A percentile compares a stretch with the other conserved stretches of the same genome.
phyloP scores from a whole-genome alignment of 2,113 vertebrate genomes.

The Symphodus melops region DNA sequence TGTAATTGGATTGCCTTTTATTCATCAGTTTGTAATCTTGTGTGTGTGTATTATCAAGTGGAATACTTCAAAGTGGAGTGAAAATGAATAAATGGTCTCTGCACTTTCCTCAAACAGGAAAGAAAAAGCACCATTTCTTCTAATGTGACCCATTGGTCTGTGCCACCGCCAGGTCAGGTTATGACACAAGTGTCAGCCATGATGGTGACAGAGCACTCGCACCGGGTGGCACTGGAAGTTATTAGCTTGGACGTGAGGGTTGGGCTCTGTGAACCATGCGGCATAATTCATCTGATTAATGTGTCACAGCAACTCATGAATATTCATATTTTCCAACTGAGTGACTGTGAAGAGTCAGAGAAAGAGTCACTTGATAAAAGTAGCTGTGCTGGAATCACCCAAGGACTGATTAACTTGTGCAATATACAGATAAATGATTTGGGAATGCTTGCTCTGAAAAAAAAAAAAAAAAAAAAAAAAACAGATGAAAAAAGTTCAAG shows the following conservation, averaged over 20 bases:
- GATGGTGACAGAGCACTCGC: slow-evolving; percentile 51
- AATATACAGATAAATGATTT: slow-evolving; percentile 1
- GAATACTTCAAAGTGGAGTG: slow-evolving; percentile 3
- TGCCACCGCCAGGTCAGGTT: slow-evolving; percentile 39
- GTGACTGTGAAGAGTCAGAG: slow-evolving; percentile 40
- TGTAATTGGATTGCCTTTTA: neutral
- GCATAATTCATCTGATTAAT: slow-evolving; percentile 75
- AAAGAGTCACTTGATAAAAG: slow-evolving; percentile 43
- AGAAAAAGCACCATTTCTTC: slow-evolving; percentile 21
- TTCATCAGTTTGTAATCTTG: neutral
- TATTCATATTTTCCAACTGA: slow-evolving; percentile 72
- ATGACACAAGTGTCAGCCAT: slow-evolving; percentile 48
- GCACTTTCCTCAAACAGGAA: slow-evolving; percentile 14
- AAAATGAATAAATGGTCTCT: slow-evolving; percentile 10
- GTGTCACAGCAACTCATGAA: slow-evolving; percentile 65
- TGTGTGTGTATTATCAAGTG: neutral
- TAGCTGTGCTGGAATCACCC: slow-evolving; percentile 38
- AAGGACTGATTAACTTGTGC: slow-evolving; percentile 1
- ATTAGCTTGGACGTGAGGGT: slow-evolving; percentile 68
- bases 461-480: slow-evolving; percentile 1
- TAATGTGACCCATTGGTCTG: slow-evolving; percentile 37
- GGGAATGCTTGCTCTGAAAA: neutral
- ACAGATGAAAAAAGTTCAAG: too few relatives aligned
- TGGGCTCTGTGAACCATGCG: slow-evolving; percentile 61
- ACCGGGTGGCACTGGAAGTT: slow-evolving; percentile 52